A percentile compares a stretch with the other conserved stretches of the same genome.
phyloP scores from a whole-genome alignment of 2,888 invertebrate genomes.

The Tenodera sinensis region DNA sequence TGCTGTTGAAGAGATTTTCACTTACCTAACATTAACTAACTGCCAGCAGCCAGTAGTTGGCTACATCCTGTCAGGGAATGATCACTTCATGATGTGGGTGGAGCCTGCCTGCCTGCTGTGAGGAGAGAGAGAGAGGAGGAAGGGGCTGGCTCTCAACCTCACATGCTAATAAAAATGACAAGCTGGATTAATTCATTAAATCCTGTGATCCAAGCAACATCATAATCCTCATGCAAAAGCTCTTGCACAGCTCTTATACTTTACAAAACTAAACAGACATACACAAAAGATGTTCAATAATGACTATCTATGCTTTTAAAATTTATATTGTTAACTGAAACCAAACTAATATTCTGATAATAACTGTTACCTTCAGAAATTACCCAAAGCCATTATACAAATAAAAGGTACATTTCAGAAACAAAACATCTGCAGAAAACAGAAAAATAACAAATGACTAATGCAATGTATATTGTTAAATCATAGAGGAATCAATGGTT shows the following conservation, averaged over 20 bases:
- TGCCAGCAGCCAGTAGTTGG: not conserved
- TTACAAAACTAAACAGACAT: not conserved
- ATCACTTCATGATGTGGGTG: not conserved
- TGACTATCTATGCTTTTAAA: not conserved
- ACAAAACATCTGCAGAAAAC: not conserved
- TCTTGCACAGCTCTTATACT: not conserved
- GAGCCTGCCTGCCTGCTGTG: not conserved
- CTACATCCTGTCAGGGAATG: conserved; percentile 8
- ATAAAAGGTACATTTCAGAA: not conserved
- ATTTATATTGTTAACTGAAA: not conserved
- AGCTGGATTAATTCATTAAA: not conserved
- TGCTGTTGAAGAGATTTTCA: not conserved
- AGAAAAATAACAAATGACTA: not conserved
- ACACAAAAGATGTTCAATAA: not conserved
- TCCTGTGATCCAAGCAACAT: not conserved
- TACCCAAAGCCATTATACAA: not conserved
- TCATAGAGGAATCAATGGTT: not conserved
- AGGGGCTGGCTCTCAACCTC: not conserved
- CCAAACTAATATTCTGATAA: not conserved
- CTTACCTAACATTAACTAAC: not conserved
- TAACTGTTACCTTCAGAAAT: not conserved
- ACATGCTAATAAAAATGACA: not conserved
- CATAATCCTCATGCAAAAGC: not conserved
- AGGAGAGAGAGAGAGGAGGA: not conserved
- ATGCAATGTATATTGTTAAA: not conserved